Evolutionary conservation across 2,797 vertebrate genomes (phyloP).

Genomic region (Antennarius maculatus): DNA sequence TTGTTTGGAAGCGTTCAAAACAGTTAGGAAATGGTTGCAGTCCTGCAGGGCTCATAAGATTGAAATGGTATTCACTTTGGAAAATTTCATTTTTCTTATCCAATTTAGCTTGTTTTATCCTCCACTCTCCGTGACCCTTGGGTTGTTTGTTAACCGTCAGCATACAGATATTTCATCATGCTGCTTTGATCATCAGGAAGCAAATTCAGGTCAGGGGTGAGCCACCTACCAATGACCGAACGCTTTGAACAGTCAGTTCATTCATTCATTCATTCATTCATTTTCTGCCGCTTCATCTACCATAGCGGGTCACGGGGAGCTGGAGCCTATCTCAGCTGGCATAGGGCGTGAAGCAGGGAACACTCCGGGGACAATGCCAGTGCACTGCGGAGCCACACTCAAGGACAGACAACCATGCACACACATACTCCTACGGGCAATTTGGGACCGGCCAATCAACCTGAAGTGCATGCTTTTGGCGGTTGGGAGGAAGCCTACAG

Average conservation of each 20-base stretch:
- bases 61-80: constrained; percentile 5
- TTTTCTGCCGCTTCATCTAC: no score
- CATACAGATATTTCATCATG: constrained; percentile 1
- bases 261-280: no score
- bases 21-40: not conserved
- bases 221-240: not conserved
- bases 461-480: no score
- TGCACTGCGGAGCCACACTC: no score
- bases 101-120: constrained; percentile 19
- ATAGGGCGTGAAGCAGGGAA: no score
- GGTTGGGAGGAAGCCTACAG: no score
- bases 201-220: constrained; percentile 20
- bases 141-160: constrained; percentile 7
- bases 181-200: constrained; percentile 14
- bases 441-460: no score
- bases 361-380: no score
- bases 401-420: no score
- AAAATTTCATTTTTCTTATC: constrained; percentile 13
- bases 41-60: not conserved
- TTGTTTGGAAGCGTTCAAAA: not conserved
- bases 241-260: not conserved
- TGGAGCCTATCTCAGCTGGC: no score
- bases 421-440: no score
- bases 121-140: constrained; percentile 7
- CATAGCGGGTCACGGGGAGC: no score